Conservation (phyloP, 2,888 invertebrate genomes). For the Bellardia bayeri region DNA sequence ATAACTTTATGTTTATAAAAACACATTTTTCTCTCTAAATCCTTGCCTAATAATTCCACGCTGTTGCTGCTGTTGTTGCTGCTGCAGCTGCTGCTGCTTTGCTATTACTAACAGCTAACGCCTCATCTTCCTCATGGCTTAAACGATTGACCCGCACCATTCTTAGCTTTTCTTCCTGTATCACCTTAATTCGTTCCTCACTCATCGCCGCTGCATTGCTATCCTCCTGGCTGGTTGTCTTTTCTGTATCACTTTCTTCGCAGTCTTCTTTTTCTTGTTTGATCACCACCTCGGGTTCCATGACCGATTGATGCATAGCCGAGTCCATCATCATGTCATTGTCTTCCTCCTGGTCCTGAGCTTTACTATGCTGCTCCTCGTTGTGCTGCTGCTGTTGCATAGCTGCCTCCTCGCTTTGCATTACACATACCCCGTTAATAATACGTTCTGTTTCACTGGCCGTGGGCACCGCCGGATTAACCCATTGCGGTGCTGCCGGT, state of each 20-base stretch:
- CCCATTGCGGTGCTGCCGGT: constrained; percentile 98
- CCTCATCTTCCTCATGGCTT: constrained; percentile 77
- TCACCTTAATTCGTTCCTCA: constrained; percentile 75
- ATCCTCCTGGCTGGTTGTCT: constrained; percentile 44
- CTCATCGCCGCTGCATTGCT: not conserved
- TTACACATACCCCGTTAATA: constrained; percentile 96
- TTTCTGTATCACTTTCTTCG: constrained; percentile 77
- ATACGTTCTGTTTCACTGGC: constrained; percentile 87
- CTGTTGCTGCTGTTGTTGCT: constrained; percentile 71
- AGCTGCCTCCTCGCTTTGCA: constrained; percentile 90
- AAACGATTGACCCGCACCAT: constrained; percentile 79
- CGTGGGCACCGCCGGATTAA: constrained; percentile 88
- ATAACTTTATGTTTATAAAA: no score
- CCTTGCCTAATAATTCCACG: constrained; percentile 78
- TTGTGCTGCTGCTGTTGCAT: constrained; percentile 83
- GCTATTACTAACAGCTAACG: constrained; percentile 53
- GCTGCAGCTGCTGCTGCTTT: constrained; percentile 15
- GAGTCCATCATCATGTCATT: constrained; percentile 74
- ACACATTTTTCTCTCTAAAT: not conserved
- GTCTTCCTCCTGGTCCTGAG: constrained; percentile 55
- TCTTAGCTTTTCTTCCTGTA: constrained; percentile 81
- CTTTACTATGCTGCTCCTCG: constrained; percentile 55
- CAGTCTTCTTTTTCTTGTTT: constrained; percentile 83
- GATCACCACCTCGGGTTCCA: constrained; percentile 83
- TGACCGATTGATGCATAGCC: constrained; percentile 80